Percentiles rank a stretch among this genome's conserved stretches.
These are phyloP conservation scores for Cyrtodaria siliqua DNA, from an alignment of 2,888 invertebrate genomes.

Conservation along the genomic window DNA sequence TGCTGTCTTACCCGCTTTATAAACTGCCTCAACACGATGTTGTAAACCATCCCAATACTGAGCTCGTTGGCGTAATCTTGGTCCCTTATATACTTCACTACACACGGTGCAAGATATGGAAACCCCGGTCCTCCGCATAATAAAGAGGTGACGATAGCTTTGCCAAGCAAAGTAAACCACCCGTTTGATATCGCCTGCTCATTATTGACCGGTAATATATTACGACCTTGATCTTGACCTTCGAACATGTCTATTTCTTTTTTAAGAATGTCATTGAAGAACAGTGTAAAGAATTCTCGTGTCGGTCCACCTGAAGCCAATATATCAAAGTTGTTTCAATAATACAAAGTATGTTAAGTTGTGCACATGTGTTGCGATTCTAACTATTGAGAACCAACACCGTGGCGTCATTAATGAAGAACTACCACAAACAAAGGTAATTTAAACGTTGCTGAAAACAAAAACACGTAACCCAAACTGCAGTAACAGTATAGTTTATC, in stretches of 20 bases:
- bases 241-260: slow-evolving; percentile 62
- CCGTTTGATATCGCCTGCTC: slow-evolving; percentile 45
- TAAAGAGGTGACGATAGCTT: slow-evolving; percentile 54
- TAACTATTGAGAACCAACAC: too few relatives aligned
- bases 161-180: slow-evolving; percentile 54
- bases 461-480: too few relatives aligned
- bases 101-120: slow-evolving; percentile 61
- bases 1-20: slow-evolving; percentile 43
- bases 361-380: too few relatives aligned
- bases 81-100: slow-evolving; percentile 54
- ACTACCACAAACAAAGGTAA: too few relatives aligned
- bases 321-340: too few relatives aligned
- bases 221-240: slow-evolving; percentile 56
- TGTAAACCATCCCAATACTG: slow-evolving; percentile 52
- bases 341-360: too few relatives aligned
- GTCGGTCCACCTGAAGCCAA: slow-evolving; percentile 57
- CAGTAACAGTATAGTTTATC: too few relatives aligned
- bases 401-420: too few relatives aligned
- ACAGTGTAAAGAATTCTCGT: slow-evolving; percentile 63
- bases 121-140: slow-evolving; percentile 61
- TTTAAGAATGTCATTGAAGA: slow-evolving; percentile 54
- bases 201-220: slow-evolving; percentile 61
- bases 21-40: slow-evolving; percentile 44
- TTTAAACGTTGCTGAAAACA: too few relatives aligned
- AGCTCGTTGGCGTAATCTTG: slow-evolving; percentile 56